phyloP scores from a whole-genome alignment of 2,888 invertebrate genomes.

The Drosophila putrida region DNA sequence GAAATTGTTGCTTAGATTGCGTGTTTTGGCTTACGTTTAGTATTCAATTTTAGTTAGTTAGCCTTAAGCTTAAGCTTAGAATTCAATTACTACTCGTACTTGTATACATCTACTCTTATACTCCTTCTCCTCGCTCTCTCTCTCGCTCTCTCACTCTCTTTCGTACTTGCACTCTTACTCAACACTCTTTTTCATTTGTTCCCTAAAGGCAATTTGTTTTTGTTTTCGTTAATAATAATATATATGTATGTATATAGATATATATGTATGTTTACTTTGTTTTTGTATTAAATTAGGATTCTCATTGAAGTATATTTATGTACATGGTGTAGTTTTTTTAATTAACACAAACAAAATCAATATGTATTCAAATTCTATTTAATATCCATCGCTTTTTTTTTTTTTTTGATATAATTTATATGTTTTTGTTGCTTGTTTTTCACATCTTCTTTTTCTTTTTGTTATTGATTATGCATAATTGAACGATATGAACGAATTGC shows the following conservation, averaged over 20 bases:
- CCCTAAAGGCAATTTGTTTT: conserved; percentile 72
- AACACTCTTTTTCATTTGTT: conserved; percentile 55
- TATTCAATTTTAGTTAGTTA: conserved; percentile 35
- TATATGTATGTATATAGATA: conserved; percentile 7
- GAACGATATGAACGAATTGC: conserved; percentile 62
- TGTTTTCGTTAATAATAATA: conserved; percentile 30
- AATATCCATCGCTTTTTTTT: conserved; percentile 44
- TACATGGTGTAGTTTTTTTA: conserved; percentile 15
- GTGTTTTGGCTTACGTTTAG: conserved; percentile 62
- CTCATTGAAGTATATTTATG: conserved; percentile 26
- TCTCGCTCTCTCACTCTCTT: background rate
- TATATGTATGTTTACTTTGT: conserved; percentile 20
- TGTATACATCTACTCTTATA: conserved; percentile 14
- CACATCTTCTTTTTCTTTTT: conserved; percentile 3
- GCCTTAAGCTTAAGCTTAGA: conserved; percentile 35
- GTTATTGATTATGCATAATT: conserved; percentile 62
- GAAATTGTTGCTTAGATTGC: conserved; percentile 26
- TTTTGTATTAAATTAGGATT: conserved; percentile 17
- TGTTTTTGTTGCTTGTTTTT: background rate
- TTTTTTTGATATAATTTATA: conserved; percentile 41
- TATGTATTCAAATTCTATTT: conserved; percentile 19
- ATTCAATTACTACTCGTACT: conserved; percentile 29
- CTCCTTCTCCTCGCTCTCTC: background rate
- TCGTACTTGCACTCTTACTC: conserved; percentile 14
- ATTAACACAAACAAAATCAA: conserved; percentile 29